Conservation (phyloP, 2,797 vertebrate species). For the Vespertilio murinus region DNA sequence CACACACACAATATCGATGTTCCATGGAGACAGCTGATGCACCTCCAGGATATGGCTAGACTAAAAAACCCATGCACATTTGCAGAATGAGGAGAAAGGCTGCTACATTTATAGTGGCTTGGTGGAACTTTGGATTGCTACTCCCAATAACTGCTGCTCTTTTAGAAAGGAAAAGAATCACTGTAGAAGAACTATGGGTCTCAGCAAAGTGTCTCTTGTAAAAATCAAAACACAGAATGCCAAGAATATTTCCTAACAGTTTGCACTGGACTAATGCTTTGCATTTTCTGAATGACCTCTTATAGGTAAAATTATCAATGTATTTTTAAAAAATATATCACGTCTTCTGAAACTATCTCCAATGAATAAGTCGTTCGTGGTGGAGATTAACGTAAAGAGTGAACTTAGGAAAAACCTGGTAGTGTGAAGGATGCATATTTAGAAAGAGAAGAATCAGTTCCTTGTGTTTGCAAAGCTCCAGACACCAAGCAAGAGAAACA, state of each 20-base stretch:
- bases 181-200: neutral
- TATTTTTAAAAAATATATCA: slow-evolving; percentile 1
- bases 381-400: neutral
- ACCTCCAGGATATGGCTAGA: neutral
- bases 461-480: neutral
- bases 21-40: neutral
- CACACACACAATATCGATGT: neutral
- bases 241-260: slow-evolving; percentile 33
- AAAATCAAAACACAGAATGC: neutral
- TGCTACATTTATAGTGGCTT: neutral
- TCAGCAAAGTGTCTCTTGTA: slow-evolving; percentile 11
- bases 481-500: neutral
- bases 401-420: neutral
- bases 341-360: neutral
- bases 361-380: neutral
- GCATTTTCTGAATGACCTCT: slow-evolving; percentile 11
- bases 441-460: slow-evolving; percentile 13
- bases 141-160: neutral
- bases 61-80: neutral
- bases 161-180: neutral
- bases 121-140: neutral
- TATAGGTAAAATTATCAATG: neutral
- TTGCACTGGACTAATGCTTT: slow-evolving; percentile 1
- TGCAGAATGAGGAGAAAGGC: neutral
- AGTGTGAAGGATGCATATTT: neutral